Base-by-base conservation (phyloP, 2,113 vertebrate genomes). In the Sardina pilchardus region DNA sequence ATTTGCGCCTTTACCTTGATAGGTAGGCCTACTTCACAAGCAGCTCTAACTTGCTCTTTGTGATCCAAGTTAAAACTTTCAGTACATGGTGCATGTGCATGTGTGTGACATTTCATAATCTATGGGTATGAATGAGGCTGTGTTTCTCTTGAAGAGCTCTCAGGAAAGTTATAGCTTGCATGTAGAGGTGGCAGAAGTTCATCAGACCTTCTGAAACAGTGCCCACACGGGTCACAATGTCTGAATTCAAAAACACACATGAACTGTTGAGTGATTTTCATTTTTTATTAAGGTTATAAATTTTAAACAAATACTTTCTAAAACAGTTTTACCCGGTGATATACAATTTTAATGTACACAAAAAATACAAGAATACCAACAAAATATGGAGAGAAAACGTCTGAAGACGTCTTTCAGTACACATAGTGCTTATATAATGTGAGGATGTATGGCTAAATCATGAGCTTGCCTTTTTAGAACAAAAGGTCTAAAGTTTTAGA, bases 281-380 rank as follows among this genome's bases (percentile, higher is more conserved):
- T 95, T 87, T 92, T 97, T 97, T 97, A 97, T 98, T 97, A 96
- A 96, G 96, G 92, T 97, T 97, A 96, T 96, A 97, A 96, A 97
- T 95, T 96, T 95, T 96, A 96, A 96, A 97, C 96, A 96, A 97
- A 96, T 92, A 93, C 86, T 90, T 96, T 96, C 95, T 95, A 94
- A 93, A 97, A 97, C 97, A 97, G 97, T 98, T 97, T 96, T 93
- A 96, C 93, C 97, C 96, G 96, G 97, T 95, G 96, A 96, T 96
- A 96, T 95, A 97, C 97, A 97, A 95, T 96, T 96, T 63, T 96
- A 94, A 93, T 94, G 95, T 93, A 95, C 96, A 96, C 97, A 96
- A 95, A 96, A 75, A 96, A 96, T 95, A 97, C 96, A 97, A 93
- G 93, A 94, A 95, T 95, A 95, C 89, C 92, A 95, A 96, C 94